These are phyloP conservation scores for Rapana venosa DNA, from an alignment of 2,888 invertebrate species.

Conservation along the genomic window DNA sequence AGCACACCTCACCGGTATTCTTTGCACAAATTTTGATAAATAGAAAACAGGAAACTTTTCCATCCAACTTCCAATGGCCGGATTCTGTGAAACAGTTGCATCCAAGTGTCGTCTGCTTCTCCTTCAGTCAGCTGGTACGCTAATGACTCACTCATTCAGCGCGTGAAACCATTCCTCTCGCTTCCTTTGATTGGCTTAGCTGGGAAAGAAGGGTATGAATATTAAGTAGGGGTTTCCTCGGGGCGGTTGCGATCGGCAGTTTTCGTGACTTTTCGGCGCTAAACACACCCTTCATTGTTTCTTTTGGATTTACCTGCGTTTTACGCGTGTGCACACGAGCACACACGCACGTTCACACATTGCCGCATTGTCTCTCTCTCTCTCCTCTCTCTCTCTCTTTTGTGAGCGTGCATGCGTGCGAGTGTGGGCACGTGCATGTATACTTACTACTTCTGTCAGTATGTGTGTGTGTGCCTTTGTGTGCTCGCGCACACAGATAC, in stretches of 20 bases:
- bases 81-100: background rate
- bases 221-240: background rate
- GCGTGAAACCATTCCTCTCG: background rate
- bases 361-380: conserved; percentile 16
- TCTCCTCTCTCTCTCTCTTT: background rate
- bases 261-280: background rate
- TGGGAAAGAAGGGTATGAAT: background rate
- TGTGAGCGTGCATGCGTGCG: background rate
- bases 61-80: background rate
- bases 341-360: conserved; percentile 32
- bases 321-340: background rate
- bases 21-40: no score
- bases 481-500: no score
- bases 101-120: conserved; percentile 10
- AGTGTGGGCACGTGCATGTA: background rate
- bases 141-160: background rate
- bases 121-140: background rate
- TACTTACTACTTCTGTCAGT: no score
- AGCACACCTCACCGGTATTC: background rate
- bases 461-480: background rate
- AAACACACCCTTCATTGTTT: background rate
- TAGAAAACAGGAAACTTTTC: background rate
- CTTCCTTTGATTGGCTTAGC: background rate
- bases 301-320: background rate
- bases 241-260: background rate